Conservation (phyloP, 2,797 vertebrate species). For the Limnodromus scolopaceus region DNA sequence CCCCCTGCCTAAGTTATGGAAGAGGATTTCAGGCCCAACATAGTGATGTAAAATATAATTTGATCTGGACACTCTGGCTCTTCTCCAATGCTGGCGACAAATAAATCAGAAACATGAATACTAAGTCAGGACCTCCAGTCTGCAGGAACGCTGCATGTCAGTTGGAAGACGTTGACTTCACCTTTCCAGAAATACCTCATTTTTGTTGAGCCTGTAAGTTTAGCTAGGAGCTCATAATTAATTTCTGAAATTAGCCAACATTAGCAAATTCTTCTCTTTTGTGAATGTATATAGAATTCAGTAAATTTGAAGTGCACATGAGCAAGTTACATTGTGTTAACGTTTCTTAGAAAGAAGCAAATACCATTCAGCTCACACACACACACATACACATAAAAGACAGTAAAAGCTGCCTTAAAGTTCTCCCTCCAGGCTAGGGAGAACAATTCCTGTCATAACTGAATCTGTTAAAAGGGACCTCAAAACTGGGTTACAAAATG, state of each 20-base stretch:
- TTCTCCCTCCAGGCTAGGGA: neutral
- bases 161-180: neutral
- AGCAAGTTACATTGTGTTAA: neutral
- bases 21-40: neutral
- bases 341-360: neutral
- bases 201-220: neutral
- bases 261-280: neutral
- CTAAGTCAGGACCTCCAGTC: neutral
- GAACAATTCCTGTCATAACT: neutral
- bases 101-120: neutral
- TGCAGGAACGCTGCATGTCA: neutral
- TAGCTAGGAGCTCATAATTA: neutral
- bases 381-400: neutral
- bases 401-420: neutral
- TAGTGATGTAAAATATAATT: neutral
- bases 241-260: neutral
- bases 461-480: neutral
- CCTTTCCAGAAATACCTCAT: neutral
- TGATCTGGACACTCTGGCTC: neutral
- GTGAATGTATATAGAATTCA: neutral
- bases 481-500: neutral
- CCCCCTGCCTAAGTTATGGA: rapidly evolving
- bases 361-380: neutral
- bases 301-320: neutral
- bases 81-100: neutral